Conservation (phyloP, 2,113 vertebrate genomes). For the Tenrec ecaudatus region DNA sequence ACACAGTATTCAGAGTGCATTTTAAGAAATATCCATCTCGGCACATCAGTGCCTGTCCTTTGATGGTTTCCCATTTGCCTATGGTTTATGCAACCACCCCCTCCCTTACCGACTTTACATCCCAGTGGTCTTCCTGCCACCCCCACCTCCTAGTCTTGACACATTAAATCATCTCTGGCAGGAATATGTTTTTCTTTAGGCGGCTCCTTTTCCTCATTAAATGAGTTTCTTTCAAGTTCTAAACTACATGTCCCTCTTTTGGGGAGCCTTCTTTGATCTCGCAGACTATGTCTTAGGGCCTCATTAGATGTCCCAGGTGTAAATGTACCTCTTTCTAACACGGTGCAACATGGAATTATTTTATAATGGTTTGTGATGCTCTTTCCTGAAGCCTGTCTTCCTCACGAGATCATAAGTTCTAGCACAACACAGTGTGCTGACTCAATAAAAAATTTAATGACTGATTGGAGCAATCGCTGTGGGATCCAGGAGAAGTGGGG, state of each 20-base stretch:
- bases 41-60: background rate
- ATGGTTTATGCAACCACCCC: background rate
- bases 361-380: constrained; percentile 9
- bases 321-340: background rate
- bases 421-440: background rate
- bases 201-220: background rate
- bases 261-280: background rate
- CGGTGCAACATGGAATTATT: background rate
- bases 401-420: background rate
- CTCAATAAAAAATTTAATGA: background rate
- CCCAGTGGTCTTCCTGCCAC: background rate
- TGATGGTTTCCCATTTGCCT: background rate
- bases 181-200: background rate
- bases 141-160: background rate
- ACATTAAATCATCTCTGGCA: background rate
- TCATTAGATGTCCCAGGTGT: background rate
- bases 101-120: background rate
- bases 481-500: background rate
- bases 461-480: background rate
- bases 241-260: background rate
- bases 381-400: background rate
- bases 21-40: constrained; percentile 1
- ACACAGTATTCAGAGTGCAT: background rate
- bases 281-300: background rate
- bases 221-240: background rate